Evolutionary conservation across 1,140 invertebrate genomes (phyloP), one percentile per base, ranked within the genome.

Genomic region (Zeugodacus cucurbitae): DNA sequence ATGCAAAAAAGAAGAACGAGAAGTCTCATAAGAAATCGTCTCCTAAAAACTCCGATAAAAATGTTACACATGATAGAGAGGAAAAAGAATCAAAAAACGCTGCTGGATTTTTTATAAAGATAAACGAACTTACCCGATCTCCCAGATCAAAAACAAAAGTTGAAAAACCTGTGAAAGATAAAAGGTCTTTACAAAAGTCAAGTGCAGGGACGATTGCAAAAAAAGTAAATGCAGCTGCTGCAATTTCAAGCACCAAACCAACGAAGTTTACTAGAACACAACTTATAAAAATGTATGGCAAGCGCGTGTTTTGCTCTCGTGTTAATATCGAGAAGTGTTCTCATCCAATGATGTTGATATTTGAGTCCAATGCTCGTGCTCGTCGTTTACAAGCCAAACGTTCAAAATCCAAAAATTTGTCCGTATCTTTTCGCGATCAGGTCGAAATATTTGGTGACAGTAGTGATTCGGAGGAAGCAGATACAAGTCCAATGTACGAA

Each of bases 401-500:
- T 10, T 87, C 58, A 26, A 88, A 89, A 67, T 64, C 37, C 1
- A 89, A 89, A 87, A 89, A 89, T 88, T 57, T 89, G 1, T 89
- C 89, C 0, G 89, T 90, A 7, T 90, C 89, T 7, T 90, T 90
- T 87, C 74, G 88, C 6, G 89, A 90, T 41, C 85, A 88, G 14
- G 89, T 90, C 7, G 89, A 90, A 87, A 88, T 90, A 78, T 88
- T 90, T 89, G 89, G 89, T 6, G 59, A 58, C 22, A 67, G 86
- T 8, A 58, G 54, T n/a, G 87, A 88, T 64, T 88, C 88, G n/a
- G 88, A 89, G 37, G 82, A 58, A 57, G 17, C 34, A 26, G 88
- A 89, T 59, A 8, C 14, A 17, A 82, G 41, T 82, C 44, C 44
- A n/a, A 41, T 48, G 2, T 26, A 4, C 29, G 85, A 78, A 17